Evolutionary conservation across 2,113 vertebrate species (phyloP).

Genomic region (Stigmatopora nigra): DNA sequence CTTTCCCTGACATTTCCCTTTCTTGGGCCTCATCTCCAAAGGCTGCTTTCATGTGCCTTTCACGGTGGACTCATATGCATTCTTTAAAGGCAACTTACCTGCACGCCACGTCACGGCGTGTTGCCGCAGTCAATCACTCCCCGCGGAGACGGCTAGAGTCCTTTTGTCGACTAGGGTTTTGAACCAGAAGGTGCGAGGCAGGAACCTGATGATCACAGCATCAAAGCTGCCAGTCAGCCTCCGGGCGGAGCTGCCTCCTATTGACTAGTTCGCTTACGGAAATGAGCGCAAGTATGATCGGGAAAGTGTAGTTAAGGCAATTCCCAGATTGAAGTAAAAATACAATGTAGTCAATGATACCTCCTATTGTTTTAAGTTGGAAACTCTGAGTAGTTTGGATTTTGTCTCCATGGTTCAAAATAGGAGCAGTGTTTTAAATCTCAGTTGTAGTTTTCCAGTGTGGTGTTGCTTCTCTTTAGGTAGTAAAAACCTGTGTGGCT

Average conservation of each 20-base stretch:
- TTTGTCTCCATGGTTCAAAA: background rate
- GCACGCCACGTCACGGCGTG: conserved; percentile 43
- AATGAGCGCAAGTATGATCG: background rate
- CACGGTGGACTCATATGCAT: conserved; percentile 61
- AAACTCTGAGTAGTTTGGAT: background rate
- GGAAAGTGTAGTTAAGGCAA: background rate
- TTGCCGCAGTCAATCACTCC: conserved; percentile 58
- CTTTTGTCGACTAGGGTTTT: conserved; percentile 25
- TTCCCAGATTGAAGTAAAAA: background rate
- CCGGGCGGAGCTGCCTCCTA: conserved; percentile 51
- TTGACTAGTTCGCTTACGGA: background rate
- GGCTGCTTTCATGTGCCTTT: conserved; percentile 56
- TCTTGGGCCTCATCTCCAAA: conserved; percentile 61
- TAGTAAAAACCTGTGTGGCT: no score
- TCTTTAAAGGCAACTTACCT: conserved; percentile 46
- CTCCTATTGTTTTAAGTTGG: background rate
- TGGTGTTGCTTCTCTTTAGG: background rate
- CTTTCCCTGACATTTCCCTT: conserved; percentile 62
- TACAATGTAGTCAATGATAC: background rate
- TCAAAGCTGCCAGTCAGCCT: conserved; percentile 61
- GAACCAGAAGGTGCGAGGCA: conserved; percentile 49
- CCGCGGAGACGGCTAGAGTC: conserved; percentile 26
- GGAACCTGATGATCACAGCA: conserved; percentile 53
- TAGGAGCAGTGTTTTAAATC: background rate
- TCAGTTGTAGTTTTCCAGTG: background rate